Percentiles rank a stretch among this genome's conserved stretches.
Conservation (phyloP, 2,113 vertebrate genomes). For the Chloebia gouldiae region DNA sequence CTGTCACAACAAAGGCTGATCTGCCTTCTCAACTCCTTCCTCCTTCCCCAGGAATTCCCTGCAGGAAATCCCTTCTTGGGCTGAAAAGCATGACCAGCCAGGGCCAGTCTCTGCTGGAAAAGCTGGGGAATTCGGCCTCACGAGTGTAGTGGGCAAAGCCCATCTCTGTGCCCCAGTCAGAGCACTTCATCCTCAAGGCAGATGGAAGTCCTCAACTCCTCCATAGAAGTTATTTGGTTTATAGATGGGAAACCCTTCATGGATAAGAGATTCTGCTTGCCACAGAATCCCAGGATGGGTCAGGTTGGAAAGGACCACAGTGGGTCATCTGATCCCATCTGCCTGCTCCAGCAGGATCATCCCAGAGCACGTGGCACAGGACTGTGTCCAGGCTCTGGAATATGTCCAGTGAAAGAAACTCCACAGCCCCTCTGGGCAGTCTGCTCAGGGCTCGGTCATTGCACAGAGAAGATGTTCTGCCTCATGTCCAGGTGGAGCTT, state of each 20-base stretch:
- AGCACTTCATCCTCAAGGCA: background rate
- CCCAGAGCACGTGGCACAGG: background rate
- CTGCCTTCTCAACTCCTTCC: background rate
- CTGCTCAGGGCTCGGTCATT: background rate
- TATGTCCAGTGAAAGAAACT: background rate
- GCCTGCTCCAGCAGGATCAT: background rate
- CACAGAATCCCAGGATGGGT: background rate
- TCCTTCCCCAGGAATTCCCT: background rate
- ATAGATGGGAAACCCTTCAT: background rate
- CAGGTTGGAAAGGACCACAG: background rate
- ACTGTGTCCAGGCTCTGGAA: background rate
- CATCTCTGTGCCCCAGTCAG: accelerated
- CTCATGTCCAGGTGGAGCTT: background rate
- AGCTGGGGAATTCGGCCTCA: accelerated
- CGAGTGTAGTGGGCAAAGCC: accelerated
- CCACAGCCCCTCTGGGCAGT: background rate
- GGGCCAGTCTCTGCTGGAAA: background rate
- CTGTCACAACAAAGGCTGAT: background rate
- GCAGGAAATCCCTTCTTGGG: background rate
- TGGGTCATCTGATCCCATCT: accelerated
- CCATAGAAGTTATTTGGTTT: background rate
- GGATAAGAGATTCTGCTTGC: background rate
- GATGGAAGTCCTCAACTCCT: too few species aligned
- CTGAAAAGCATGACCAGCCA: background rate
- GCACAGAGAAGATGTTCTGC: background rate